Evolutionary conservation across 2,113 vertebrate species (phyloP), one percentile per base, ranked within the genome.

Genomic region (Phylloscopus trochilus): DNA sequence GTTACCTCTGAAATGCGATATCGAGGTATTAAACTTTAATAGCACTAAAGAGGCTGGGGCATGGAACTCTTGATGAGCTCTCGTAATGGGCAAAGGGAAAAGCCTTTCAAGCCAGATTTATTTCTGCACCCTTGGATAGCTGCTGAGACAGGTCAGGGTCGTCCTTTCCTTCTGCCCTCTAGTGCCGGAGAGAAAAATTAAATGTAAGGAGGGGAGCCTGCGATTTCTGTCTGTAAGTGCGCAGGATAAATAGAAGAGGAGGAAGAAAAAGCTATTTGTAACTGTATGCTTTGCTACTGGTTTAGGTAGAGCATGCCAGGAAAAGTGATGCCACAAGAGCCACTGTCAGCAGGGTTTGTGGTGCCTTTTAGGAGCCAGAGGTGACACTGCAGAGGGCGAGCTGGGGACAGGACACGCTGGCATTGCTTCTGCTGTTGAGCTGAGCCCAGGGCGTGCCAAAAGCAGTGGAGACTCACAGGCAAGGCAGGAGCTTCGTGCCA

Each of bases 161-260:
- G 9, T 35, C 79, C 56, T 39, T 39, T 93, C 70, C 76, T 90
- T 59, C 92, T 90, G 92, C 94, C 95, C 94, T 96, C 95, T 96
- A 93, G 92, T 68, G 96, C 79, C 72, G 58, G 64, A 90, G 3
- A 52, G 66, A 81, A 81, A 93, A 69, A 88, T 11, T 17, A 19
- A 51, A 74, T 2, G 6, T 8, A 47, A 44, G 68, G 56, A 23
- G 28, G 24, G 30, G 4, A 87, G 41, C 24, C 39, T 2, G n/a
- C 23, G 8, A 12, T 39, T 69, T 58, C 31, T 4, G 35, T 43
- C 39, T n/a, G 2, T 3, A 43, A 74, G 9, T 9, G 41, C 11
- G 4, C 44, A 11, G 49, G 13, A 12, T 7, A 21, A 56, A 55
- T 0, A 35, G 30, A 60, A 22, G 31, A 44, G 53, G 19, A 62